phyloP scores from a whole-genome alignment of 53 echinoderm and acorn worm species.

The Mesocentrotus franciscanus region DNA sequence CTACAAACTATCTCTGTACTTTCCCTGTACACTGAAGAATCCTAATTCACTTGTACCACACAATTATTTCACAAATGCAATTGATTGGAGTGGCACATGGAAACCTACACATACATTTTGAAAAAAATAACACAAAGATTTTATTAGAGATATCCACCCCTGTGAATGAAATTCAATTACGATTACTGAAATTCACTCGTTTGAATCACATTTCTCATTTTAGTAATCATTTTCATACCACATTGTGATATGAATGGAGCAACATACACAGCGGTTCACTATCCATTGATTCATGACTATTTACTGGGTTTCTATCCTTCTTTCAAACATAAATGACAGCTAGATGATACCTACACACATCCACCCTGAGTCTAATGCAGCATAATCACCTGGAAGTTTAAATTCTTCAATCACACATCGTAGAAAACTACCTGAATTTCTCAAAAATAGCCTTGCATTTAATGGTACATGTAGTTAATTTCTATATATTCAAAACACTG shows the following conservation, averaged over 20 bases:
- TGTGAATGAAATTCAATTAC: neutral
- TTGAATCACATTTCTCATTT: neutral
- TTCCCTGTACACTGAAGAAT: neutral
- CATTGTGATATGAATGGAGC: neutral
- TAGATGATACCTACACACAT: neutral
- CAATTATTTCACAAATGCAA: neutral
- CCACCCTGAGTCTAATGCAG: conserved; percentile 14
- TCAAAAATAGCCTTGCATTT: neutral
- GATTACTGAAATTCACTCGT: neutral
- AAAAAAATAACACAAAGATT: neutral
- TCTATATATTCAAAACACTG: neutral
- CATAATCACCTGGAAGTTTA: neutral
- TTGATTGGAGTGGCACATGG: too few species aligned
- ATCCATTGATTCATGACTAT: too few species aligned
- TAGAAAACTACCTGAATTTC: conserved; percentile 6
- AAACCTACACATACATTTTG: too few species aligned
- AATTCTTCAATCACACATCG: neutral
- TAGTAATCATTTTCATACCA: neutral
- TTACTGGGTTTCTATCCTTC: neutral
- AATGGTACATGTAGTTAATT: neutral
- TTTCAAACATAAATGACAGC: neutral
- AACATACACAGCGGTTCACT: neutral
- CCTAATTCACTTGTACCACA: neutral
- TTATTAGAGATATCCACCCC: neutral
- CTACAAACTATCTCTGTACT: neutral